Base-by-base conservation (phyloP, 1,140 invertebrate species). In the Camponotus pennsylvanicus region DNA sequence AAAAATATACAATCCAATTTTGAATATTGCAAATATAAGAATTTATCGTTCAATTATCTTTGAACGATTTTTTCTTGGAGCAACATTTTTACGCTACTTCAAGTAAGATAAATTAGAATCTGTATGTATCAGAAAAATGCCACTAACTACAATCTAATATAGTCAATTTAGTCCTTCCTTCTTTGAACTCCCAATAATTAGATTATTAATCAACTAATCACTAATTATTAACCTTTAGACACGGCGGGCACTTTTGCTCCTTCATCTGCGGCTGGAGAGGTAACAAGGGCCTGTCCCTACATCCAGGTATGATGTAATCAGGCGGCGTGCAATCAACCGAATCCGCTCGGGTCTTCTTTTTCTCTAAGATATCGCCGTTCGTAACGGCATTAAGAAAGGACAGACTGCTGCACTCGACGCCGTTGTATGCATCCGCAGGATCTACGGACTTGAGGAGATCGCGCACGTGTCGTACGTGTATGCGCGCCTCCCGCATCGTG, bases 321-420 rank as follows among this genome's bases (percentile, higher is more conserved):
- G 99, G 99, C 5, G 99, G 99, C 2, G 99, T 99, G 93, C 99
- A 99, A 94, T 99, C 99, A 0, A 99, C 97, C 67, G 98, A 98
- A 91, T 98, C 98, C 1, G 97, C 97, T 5, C 98, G 96, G 45
- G 96, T 97, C 92, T 98, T 98, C 94, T 99, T 99, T 94, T 99
- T 99, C 94, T 99, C 98, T 90, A 97, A 93, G 83, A 97, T 97
- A 94, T 99, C 98, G 49, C 98, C 98, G 92, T 98, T 97, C 34
- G 98, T 99, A 67, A 99, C 97, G n/a, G 98, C 97, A 94, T 99
- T 99, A 0, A 99, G 96, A 95, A 99, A 99, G 34, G 98, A 98
- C 2, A 99, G 95, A n/a, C 99, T 99, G 92, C 97, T 98, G 94
- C 98, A 99, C 91, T 99, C 99, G 42, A 98, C 97, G 4, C 99